Evolutionary conservation across 2,113 vertebrate species (phyloP).

Genomic region (Ptychochromis oligacanthus): DNA sequence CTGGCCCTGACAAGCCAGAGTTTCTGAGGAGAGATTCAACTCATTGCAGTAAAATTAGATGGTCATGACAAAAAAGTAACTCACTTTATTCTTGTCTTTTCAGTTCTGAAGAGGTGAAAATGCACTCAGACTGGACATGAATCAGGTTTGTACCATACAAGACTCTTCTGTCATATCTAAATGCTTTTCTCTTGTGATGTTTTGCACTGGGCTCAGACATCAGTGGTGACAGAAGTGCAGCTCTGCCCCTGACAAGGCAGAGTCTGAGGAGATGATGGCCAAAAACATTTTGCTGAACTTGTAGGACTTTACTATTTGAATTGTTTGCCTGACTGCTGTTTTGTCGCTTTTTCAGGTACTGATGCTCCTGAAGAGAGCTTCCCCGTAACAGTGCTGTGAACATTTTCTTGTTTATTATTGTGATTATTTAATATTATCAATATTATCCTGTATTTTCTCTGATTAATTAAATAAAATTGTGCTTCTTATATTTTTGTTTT

Average conservation of each 20-base stretch:
- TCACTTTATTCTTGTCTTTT: neutral
- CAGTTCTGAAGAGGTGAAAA: neutral
- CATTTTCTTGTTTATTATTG: neutral
- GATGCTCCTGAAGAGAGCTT: neutral
- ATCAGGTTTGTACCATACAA: constrained; percentile 8
- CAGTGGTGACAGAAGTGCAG: constrained; percentile 57
- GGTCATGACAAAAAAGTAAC: fast-evolving
- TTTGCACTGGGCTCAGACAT: constrained; percentile 73
- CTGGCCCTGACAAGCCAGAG: constrained; percentile 64
- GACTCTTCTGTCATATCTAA: fast-evolving
- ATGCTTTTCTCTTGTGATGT: constrained; percentile 54
- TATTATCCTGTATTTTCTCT: neutral
- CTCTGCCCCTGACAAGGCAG: constrained; percentile 63
- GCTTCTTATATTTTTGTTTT: neutral
- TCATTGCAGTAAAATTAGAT: fast-evolving
- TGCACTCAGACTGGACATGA: fast-evolving
- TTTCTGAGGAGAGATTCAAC: constrained; percentile 50
- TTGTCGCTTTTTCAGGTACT: neutral
- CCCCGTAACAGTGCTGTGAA: neutral
- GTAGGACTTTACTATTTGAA: neutral
- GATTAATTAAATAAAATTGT: neutral
- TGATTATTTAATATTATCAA: neutral
- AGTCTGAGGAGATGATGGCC: constrained; percentile 44
- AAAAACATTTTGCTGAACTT: fast-evolving
- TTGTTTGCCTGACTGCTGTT: neutral